Evolutionary conservation across 2,113 vertebrate genomes (phyloP).

Genomic region (Melanotaenia duboulayi): DNA sequence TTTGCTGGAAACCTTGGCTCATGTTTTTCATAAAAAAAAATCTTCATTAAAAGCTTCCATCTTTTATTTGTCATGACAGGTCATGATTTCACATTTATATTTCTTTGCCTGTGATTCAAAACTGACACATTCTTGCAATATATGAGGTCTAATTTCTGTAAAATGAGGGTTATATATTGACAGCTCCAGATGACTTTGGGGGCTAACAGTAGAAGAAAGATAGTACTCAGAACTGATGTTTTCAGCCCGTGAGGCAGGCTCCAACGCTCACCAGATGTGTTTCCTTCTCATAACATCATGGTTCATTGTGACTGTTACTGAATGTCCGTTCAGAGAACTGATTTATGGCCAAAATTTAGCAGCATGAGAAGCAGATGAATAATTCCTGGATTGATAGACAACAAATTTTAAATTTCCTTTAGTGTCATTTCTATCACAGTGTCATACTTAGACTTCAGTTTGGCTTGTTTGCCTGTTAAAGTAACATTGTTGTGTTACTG

Average conservation of each 20-base stretch:
- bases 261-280: constrained; percentile 23
- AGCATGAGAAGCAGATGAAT: constrained; percentile 1
- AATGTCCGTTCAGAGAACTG: neutral
- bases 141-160: constrained; percentile 1
- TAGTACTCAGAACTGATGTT: constrained; percentile 32
- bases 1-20: constrained; percentile 20
- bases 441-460: neutral
- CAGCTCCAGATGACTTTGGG: constrained; percentile 18
- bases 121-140: neutral
- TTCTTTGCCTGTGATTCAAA: neutral
- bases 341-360: constrained; percentile 5
- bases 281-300: constrained; percentile 29
- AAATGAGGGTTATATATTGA: constrained; percentile 21
- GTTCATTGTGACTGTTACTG: constrained; percentile 6
- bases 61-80: neutral
- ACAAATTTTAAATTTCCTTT: neutral
- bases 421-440: accelerated
- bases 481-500: neutral
- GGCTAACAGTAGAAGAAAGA: constrained; percentile 19
- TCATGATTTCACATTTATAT: neutral
- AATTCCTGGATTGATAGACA: constrained; percentile 1
- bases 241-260: constrained; percentile 11
- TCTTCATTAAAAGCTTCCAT: neutral
- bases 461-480: constrained; percentile 2
- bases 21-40: constrained; percentile 6